Evolutionary conservation across 2,888 invertebrate genomes (phyloP), one percentile per base, ranked within the genome.

Genomic region (Andrena camellia): DNA sequence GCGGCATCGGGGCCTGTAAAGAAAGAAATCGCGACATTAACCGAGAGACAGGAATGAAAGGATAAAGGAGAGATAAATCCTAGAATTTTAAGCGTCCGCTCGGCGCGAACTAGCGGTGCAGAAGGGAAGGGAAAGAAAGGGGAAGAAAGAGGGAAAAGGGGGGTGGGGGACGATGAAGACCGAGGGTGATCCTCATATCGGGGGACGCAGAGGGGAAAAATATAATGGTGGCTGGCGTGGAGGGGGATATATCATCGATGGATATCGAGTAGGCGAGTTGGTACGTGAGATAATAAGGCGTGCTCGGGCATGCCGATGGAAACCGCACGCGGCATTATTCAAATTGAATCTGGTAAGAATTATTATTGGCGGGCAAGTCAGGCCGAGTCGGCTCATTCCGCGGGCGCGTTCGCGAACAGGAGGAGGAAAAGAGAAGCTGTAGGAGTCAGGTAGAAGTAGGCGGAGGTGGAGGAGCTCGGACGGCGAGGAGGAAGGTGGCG

Each of bases 231-330:
- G 87, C 70, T 60, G 78, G 75, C 67, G 66, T 50, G 29, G 86
- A 71, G 71, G 77, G 86, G 78, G 73, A 80, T 83, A 70, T 72
- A 85, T 84, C 90, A 92, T 93, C 92, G 91, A 93, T 92, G 91
- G 91, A 89, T 91, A 92, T 92, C 91, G 92, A 91, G 91, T 91
- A 93, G 91, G 90, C 90, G 90, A 91, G 90, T 90, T 91, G 90
- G 90, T 92, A 93, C 93, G 93, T 92, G 93, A 93, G 92, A 93
- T 93, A 93, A 93, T 93, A 93, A 93, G 93, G 92, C 91, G 91
- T 90, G 91, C 90, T 90, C 87, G 89, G 89, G 91, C 90, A 92
- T 91, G 91, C 90, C 92, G 90, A 92, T 93, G 92, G 90, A 92
- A 93, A 93, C 93, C 93, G 92, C 93, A 92, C 91, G 92, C 93